Conservation (phyloP, 2,797 vertebrate genomes). For the Argentina silus region DNA sequence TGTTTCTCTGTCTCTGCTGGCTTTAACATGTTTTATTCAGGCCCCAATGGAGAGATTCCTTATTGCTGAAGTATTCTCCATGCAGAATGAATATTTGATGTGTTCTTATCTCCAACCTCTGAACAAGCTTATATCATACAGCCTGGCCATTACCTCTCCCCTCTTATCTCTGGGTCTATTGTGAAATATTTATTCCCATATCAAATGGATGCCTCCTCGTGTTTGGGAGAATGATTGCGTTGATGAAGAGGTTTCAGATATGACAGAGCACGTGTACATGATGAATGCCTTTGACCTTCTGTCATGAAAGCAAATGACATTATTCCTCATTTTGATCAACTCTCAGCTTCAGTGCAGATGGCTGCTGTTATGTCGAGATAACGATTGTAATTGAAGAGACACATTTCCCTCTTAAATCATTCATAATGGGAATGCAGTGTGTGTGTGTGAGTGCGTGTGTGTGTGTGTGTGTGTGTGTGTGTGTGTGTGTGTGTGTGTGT, state of each 20-base stretch:
- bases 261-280: not conserved
- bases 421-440: not conserved
- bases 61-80: not conserved
- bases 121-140: not conserved
- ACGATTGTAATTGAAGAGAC: not conserved
- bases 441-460: no score
- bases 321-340: not conserved
- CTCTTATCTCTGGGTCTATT: not conserved
- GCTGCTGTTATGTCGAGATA: not conserved
- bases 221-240: not conserved
- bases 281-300: not conserved
- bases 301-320: not conserved
- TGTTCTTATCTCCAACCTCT: not conserved
- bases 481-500: not conserved
- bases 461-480: no score
- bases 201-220: not conserved
- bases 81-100: slow-evolving; percentile 1
- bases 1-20: not conserved
- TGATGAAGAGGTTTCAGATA: not conserved
- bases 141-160: not conserved
- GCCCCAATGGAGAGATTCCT: not conserved
- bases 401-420: not conserved
- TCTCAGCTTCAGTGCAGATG: not conserved
- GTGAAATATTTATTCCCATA: not conserved
- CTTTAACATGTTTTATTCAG: not conserved